Conservation (phyloP, 1,140 invertebrate species). For the Brachionus manjavacas region DNA sequence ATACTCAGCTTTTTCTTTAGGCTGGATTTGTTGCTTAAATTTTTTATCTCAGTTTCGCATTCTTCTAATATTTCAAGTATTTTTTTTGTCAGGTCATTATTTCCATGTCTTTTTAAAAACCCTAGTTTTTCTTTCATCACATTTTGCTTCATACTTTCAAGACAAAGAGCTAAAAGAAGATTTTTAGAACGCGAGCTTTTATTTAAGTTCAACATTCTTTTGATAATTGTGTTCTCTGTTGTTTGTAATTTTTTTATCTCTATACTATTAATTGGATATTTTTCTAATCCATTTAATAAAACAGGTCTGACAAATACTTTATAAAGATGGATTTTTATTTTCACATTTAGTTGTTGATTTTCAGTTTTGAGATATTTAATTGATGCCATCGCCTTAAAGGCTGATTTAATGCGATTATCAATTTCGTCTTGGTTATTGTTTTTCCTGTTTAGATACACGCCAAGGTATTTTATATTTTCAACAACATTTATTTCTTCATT, state of each 20-base stretch:
- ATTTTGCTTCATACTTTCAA: background rate
- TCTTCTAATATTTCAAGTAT: no score
- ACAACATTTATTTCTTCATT: background rate
- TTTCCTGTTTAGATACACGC: background rate
- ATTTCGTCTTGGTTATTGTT: background rate
- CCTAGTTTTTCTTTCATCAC: background rate
- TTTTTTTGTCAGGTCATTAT: no score
- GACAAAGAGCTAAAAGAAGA: background rate
- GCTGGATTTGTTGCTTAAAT: no score
- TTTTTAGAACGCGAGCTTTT: background rate
- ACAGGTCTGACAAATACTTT: background rate
- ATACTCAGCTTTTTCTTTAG: no score
- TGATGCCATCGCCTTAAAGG: background rate
- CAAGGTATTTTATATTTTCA: background rate
- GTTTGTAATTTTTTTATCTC: background rate
- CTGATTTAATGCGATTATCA: background rate
- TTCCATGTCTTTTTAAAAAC: background rate
- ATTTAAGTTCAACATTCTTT: background rate
- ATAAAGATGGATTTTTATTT: background rate
- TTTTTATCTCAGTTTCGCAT: no score
- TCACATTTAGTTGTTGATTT: background rate
- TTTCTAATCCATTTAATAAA: background rate
- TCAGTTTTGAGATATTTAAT: background rate
- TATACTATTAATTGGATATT: background rate
- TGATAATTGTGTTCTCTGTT: background rate